Evolutionary conservation across 2,888 invertebrate genomes (phyloP).

Genomic region (Eupithecia dodoneata): DNA sequence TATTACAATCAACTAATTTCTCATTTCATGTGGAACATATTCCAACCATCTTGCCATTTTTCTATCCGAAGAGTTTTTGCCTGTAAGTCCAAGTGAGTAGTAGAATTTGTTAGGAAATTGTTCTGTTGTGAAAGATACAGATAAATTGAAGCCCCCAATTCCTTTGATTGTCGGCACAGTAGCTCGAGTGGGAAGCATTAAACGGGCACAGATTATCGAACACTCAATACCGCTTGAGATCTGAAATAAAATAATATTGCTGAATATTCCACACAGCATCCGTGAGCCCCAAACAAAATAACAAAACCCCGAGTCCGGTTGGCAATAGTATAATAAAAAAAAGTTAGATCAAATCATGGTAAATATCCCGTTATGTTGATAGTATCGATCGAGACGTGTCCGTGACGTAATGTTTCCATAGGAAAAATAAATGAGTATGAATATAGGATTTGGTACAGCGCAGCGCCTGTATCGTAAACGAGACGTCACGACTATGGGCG

Average conservation of each 20-base stretch:
- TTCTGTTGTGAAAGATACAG: conserved; percentile 56
- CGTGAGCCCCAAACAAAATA: background rate
- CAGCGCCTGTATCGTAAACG: no score
- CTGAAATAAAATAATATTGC: conserved; percentile 49
- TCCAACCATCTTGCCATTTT: conserved; percentile 39
- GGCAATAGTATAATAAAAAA: background rate
- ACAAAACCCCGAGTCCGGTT: background rate
- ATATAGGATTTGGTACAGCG: no score
- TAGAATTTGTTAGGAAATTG: conserved; percentile 68
- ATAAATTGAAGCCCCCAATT: conserved; percentile 70
- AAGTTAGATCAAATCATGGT: no score
- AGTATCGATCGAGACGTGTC: no score
- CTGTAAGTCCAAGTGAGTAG: conserved; percentile 64
- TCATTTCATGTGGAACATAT: conserved; percentile 6
- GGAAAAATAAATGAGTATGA: no score
- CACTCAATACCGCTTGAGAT: conserved; percentile 70
- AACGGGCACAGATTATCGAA: conserved; percentile 66
- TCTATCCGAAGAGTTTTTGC: conserved; percentile 56
- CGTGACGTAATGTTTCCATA: no score
- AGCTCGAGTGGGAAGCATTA: conserved; percentile 65
- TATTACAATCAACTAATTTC: background rate
- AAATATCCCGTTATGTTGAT: no score
- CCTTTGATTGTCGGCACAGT: conserved; percentile 57
- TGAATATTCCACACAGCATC: background rate
- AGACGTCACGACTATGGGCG: no score